phyloP scores from a whole-genome alignment of 2,888 invertebrate genomes.

The Sphaerophoria rueppellii region DNA sequence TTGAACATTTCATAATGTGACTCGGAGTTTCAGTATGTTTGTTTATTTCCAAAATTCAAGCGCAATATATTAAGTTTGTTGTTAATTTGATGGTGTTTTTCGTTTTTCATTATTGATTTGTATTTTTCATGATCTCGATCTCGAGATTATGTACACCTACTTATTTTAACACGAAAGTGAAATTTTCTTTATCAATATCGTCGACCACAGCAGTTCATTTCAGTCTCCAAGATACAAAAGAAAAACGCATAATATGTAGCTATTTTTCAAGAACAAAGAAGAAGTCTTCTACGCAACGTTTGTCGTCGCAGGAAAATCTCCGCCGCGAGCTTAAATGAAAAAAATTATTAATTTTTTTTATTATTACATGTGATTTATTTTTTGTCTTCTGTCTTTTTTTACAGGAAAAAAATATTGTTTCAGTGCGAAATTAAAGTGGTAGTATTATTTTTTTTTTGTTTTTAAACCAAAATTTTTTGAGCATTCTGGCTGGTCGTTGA shows the following conservation, averaged over 20 bases:
- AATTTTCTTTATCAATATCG: conserved; percentile 49
- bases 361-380: conserved; percentile 40
- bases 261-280: conserved; percentile 67
- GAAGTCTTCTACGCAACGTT: conserved; percentile 49
- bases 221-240: conserved; percentile 47
- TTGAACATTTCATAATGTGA: not conserved
- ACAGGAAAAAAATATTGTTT: no score
- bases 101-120: not conserved
- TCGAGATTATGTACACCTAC: not conserved
- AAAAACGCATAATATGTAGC: conserved; percentile 59
- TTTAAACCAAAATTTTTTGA: not conserved
- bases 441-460: no score
- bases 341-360: conserved; percentile 17
- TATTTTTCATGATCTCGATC: conserved; percentile 1
- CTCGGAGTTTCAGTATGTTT: not conserved
- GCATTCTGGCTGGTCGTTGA: conserved; percentile 6
- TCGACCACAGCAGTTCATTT: conserved; percentile 20
- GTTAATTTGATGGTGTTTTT: conserved; percentile 20
- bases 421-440: no score
- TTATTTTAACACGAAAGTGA: conserved; percentile 38
- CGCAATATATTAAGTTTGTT: not conserved
- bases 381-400: no score
- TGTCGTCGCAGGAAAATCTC: conserved; percentile 46
- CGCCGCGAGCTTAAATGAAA: conserved; percentile 18
- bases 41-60: conserved; percentile 39